phyloP scores from a whole-genome alignment of 2,888 invertebrate genomes.

The Ophion obscuratus region DNA sequence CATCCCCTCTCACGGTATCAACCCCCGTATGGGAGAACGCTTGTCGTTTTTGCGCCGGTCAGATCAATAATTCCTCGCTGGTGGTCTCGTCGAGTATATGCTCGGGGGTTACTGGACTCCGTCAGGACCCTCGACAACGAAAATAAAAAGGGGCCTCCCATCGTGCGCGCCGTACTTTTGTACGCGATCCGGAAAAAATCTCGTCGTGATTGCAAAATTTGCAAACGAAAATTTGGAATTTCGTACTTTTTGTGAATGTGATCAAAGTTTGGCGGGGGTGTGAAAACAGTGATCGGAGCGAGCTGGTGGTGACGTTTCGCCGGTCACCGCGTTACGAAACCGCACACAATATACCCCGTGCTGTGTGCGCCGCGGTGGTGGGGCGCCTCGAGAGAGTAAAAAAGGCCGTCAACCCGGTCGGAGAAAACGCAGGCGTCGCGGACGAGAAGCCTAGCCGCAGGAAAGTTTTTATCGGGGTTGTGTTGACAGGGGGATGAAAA shows the following conservation, averaged over 20 bases:
- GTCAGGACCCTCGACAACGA: conserved; percentile 35
- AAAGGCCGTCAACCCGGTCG: conserved; percentile 60
- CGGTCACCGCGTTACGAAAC: conserved; percentile 31
- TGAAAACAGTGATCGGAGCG: background rate
- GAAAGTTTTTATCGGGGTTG: conserved; percentile 27
- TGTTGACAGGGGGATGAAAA: conserved; percentile 35
- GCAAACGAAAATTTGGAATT: background rate
- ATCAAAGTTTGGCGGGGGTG: background rate
- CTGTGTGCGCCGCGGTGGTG: conserved; percentile 11
- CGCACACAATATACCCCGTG: conserved; percentile 33
- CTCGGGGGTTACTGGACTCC: conserved; percentile 48
- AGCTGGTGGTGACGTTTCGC: conserved; percentile 22
- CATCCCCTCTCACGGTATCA: conserved; percentile 49
- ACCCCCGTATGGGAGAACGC: conserved; percentile 13
- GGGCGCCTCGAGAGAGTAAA: conserved; percentile 4
- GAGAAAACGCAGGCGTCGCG: conserved; percentile 59
- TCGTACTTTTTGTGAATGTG: background rate
- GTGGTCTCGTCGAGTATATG: conserved; percentile 48
- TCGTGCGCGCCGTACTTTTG: background rate
- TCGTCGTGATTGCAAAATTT: background rate
- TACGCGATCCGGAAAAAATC: background rate
- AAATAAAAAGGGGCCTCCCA: conserved; percentile 4
- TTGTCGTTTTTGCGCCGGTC: conserved; percentile 65
- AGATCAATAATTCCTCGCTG: conserved; percentile 74
- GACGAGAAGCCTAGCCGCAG: background rate